Percentiles rank a stretch among this genome's conserved stretches.
Evolutionary conservation across 2,888 invertebrate species (phyloP).

Genomic region (Drosophila imparisetae): DNA sequence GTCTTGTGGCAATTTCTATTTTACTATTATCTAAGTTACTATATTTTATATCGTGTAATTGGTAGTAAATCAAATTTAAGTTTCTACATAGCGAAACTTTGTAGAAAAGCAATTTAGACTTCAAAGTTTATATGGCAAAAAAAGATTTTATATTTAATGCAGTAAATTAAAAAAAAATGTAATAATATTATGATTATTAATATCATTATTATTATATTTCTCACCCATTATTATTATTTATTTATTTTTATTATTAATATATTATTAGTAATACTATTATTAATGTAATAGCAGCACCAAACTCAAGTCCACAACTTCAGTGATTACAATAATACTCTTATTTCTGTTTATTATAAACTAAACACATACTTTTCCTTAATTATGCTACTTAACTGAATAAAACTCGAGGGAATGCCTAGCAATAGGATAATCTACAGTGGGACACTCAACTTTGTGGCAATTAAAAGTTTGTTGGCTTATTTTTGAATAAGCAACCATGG

Average conservation of each 20-base stretch:
- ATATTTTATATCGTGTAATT: background rate
- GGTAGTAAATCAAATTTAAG: background rate
- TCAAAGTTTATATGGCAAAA: background rate
- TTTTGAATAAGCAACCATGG: constrained; percentile 42
- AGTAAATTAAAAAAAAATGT: too few relatives aligned
- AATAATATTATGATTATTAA: background rate
- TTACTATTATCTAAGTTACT: background rate
- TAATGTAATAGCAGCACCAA: background rate
- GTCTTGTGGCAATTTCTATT: background rate
- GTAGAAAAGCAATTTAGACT: background rate
- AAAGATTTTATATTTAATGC: background rate
- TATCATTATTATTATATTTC: too few relatives aligned
- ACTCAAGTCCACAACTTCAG: background rate
- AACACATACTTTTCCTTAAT: background rate
- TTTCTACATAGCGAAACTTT: background rate
- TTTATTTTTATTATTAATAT: background rate
- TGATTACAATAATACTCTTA: background rate
- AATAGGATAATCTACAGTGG: constrained; percentile 5
- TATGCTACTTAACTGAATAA: background rate
- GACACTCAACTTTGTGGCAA: constrained; percentile 24
- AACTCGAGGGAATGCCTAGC: background rate
- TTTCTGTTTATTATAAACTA: background rate
- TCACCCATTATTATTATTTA: background rate
- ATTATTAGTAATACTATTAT: background rate
- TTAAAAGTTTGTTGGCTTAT: constrained; percentile 44